Evolutionary conservation across 2,888 invertebrate species (phyloP), one percentile per base, ranked within the genome.

Genomic region (Rhamphomyia laevipes): DNA sequence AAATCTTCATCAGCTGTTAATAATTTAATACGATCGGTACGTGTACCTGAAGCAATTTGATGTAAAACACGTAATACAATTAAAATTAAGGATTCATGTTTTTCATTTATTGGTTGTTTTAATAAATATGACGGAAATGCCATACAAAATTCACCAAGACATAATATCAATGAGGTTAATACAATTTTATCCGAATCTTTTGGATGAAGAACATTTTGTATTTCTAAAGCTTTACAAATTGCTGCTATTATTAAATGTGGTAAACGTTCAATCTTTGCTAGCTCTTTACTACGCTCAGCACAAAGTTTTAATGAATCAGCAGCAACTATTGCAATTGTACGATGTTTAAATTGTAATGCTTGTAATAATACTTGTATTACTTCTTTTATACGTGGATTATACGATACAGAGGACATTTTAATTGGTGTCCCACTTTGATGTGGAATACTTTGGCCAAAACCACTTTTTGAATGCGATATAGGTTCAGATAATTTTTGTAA

Each of bases 81-180:
- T 40, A 85, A 73, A 50, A 87, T 69, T 27, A 79, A 58, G 0
- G 74, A 70, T 37, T 77, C 65, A 18, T 62, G 63, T 13, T 60
- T 59, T 9, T 67, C 67, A 33, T 62, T 63, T 10, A 61, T 51
- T 1, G 64, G 59, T 27, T 62, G 72, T 63, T 84, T 67, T 55
- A 86, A 73, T 45, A 78, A 71, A n/a, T 69, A 61, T 0, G 80
- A 79, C 0, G 85, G 86, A 58, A 94, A 78, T 44, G 84, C 77
- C 79, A 95, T 91, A 48, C 92, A 92, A 83, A 93, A 94, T 71
- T 95, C 94, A 0, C 92, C 91, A 52, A 96, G 74, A 64, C 92
- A 90, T 49, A 94, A 79, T 60, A 95, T 77, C 57, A 94, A 74
- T 0, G 91, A 86, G 30, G 67, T 68, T 3, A 71, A 54, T 23